Evolutionary conservation across 92 coral and sea anemone genomes (phyloP).

Genomic region (Metridium senile): DNA sequence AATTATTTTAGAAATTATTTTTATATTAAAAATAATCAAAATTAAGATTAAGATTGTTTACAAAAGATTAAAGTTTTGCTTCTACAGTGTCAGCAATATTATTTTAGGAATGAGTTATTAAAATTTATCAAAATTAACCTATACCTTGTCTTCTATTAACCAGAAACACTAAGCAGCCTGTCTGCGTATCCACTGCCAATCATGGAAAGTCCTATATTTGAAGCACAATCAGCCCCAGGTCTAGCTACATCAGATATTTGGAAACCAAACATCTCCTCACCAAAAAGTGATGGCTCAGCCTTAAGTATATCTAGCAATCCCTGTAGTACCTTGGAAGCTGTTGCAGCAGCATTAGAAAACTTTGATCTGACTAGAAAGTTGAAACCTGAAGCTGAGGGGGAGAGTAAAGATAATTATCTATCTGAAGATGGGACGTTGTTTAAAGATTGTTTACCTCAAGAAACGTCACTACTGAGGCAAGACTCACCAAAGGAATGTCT

Average conservation of each 20-base stretch:
- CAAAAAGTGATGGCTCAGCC: slow-evolving; percentile 88
- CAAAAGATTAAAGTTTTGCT: too few species aligned
- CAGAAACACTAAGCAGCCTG: slow-evolving; percentile 77
- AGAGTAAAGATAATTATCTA: slow-evolving; percentile 31
- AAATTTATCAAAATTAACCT: too few species aligned
- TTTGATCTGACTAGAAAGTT: slow-evolving; percentile 53
- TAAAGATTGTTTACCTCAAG: slow-evolving; percentile 34
- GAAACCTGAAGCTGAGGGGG: slow-evolving; percentile 37
- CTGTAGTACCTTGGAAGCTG: slow-evolving; percentile 65
- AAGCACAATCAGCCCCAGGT: slow-evolving; percentile 87
- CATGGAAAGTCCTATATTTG: slow-evolving; percentile 72
- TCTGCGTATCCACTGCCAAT: slow-evolving; percentile 78
- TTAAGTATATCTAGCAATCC: slow-evolving; percentile 67
- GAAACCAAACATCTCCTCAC: slow-evolving; percentile 65
- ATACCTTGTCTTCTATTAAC: background rate
- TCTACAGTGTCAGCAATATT: too few species aligned
- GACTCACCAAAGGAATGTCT: slow-evolving; percentile 51
- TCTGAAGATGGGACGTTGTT: slow-evolving; percentile 24
- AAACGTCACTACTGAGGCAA: slow-evolving; percentile 51
- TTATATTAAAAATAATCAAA: too few species aligned
- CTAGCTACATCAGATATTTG: slow-evolving; percentile 75
- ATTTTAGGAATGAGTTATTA: too few species aligned
- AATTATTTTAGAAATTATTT: too few species aligned
- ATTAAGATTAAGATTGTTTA: too few species aligned
- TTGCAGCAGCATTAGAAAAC: slow-evolving; percentile 76